A percentile compares a stretch with the other conserved stretches of the same genome.
Conservation (phyloP, 2,113 vertebrate genomes). For the Microcebus murinus region DNA sequence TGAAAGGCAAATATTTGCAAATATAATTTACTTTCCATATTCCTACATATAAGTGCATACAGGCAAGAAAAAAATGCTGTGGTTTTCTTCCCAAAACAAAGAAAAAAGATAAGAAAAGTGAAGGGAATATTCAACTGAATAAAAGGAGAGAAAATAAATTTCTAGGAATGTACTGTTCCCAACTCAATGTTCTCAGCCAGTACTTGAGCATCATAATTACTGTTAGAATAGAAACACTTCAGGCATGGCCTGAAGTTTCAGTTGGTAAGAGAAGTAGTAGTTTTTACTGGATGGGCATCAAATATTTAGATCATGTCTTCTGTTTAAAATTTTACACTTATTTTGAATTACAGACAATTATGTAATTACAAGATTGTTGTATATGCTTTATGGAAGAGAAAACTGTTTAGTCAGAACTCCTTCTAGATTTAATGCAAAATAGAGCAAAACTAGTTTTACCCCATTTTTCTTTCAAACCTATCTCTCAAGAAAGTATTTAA, state of each 20-base stretch:
- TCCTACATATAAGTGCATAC: background rate
- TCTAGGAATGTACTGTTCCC: background rate
- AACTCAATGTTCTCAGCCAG: conserved; percentile 3
- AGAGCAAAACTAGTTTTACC: background rate
- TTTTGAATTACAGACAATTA: background rate
- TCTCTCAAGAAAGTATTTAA: background rate
- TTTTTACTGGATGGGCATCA: background rate
- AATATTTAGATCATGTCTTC: background rate
- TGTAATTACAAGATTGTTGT: background rate
- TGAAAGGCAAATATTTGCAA: background rate
- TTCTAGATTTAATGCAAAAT: background rate
- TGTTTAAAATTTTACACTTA: background rate
- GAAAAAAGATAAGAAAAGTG: background rate
- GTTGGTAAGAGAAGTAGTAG: background rate
- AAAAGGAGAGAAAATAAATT: conserved; percentile 16
- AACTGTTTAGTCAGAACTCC: background rate
- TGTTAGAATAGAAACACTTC: conserved; percentile 3
- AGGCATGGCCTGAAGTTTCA: background rate
- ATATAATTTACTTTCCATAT: background rate
- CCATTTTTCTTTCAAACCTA: conserved; percentile 31
- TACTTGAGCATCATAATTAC: background rate
- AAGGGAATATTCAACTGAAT: conserved; percentile 8
- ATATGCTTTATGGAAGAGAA: background rate
- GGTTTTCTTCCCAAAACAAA: background rate
- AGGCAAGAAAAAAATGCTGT: background rate